A percentile compares a stretch with the other conserved stretches of the same genome.
Conservation (phyloP, 2,113 vertebrate species). For the Pristiophorus japonicus region DNA sequence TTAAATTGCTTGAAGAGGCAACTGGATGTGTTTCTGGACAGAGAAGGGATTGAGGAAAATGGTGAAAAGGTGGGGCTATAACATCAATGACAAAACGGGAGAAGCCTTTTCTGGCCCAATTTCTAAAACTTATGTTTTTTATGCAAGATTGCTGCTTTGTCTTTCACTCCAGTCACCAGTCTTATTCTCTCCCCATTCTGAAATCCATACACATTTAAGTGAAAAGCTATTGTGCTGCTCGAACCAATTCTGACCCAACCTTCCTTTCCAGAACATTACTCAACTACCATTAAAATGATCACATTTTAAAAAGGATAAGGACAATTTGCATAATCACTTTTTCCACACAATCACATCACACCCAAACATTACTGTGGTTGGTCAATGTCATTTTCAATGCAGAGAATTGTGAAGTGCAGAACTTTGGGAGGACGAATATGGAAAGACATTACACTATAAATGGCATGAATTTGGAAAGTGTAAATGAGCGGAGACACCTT, state of each 20-base stretch:
- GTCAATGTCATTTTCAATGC: neutral
- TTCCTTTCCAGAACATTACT: neutral
- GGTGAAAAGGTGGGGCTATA: neutral
- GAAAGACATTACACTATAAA: neutral
- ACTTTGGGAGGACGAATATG: neutral
- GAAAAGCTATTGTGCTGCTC: neutral
- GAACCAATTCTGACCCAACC: neutral
- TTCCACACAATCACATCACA: neutral
- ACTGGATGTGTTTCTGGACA: neutral
- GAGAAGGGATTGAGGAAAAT: too few species aligned
- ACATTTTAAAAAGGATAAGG: neutral
- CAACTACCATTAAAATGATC: neutral
- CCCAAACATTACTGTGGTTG: neutral
- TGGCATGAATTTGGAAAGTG: neutral
- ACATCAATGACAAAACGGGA: neutral
- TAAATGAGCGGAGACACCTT: neutral
- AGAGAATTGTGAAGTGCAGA: neutral
- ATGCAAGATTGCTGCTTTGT: neutral
- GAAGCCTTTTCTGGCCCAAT: neutral
- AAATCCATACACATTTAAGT: neutral
- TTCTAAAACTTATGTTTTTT: neutral
- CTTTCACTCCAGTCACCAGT: neutral
- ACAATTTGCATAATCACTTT: neutral
- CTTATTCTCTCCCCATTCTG: neutral
- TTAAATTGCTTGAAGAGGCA: neutral